Conservation (phyloP, 2,888 invertebrate species). For the Elgonia sp. region DNA sequence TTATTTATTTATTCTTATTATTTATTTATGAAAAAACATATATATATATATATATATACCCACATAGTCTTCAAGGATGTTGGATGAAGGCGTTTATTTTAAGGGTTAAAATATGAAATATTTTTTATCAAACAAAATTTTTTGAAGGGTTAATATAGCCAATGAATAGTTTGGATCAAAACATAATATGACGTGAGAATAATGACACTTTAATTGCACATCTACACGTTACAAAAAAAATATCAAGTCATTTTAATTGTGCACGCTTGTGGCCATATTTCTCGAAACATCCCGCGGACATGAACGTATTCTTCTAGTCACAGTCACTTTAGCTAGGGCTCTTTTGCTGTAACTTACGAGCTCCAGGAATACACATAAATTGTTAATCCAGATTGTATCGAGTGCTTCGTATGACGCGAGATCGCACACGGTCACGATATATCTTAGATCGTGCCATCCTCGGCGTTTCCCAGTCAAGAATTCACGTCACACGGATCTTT, state of each 20-base stretch:
- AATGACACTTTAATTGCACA: conserved; percentile 44
- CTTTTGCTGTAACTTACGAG: conserved; percentile 68
- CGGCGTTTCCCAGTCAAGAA: conserved; percentile 31
- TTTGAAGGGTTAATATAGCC: no score
- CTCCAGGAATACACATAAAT: conserved; percentile 68
- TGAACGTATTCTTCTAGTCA: conserved; percentile 50
- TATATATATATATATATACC: no score
- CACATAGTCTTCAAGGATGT: no score
- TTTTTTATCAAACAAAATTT: no score
- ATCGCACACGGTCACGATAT: conserved; percentile 67
- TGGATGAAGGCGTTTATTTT: no score
- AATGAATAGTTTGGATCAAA: no score
- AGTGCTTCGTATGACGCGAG: conserved; percentile 67
- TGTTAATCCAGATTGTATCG: conserved; percentile 71
- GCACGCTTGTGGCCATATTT: conserved; percentile 47
- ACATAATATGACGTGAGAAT: conserved; percentile 2
- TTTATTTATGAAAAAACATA: no score
- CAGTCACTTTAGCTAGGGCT: conserved; percentile 48
- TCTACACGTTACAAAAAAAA: conserved; percentile 34
- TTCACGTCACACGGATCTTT: conserved; percentile 40
- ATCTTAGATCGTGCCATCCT: conserved; percentile 60
- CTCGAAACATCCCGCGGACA: conserved; percentile 52
- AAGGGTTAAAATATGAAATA: no score
- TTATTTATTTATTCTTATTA: no score
- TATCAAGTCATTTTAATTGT: conserved; percentile 56